A percentile compares a stretch with the other conserved stretches of the same genome.
phyloP scores from a whole-genome alignment of 2,113 vertebrate genomes.

The Puma concolor region DNA sequence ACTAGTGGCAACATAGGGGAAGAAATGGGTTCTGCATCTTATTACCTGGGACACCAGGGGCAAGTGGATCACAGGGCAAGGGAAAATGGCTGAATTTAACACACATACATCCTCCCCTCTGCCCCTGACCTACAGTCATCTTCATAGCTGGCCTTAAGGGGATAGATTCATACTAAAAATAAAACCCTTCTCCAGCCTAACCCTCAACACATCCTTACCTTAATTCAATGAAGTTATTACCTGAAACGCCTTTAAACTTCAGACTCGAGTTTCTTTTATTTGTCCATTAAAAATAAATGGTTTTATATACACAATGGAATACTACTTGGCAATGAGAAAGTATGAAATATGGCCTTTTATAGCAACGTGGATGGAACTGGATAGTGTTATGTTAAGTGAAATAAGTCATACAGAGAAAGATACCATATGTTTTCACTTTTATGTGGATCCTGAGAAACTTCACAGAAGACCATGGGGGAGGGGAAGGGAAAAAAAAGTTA shows the following conservation, averaged over 20 bases:
- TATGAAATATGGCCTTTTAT: too few relatives aligned
- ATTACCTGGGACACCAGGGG: background rate
- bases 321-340: too few relatives aligned
- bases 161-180: constrained; percentile 23
- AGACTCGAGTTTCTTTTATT: constrained; percentile 13
- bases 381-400: too few relatives aligned
- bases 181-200: background rate
- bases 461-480: too few relatives aligned
- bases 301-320: too few relatives aligned
- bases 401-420: too few relatives aligned
- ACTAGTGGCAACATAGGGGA: background rate
- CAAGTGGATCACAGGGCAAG: background rate
- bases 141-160: background rate
- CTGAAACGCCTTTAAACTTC: background rate
- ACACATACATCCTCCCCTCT: background rate
- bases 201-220: background rate
- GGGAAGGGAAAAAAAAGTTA: too few relatives aligned
- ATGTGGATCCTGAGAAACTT: too few relatives aligned
- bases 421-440: too few relatives aligned
- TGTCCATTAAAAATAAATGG: constrained; percentile 17
- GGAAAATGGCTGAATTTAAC: background rate
- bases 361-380: too few relatives aligned
- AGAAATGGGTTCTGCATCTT: constrained; percentile 3
- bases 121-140: background rate
- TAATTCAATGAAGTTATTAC: background rate